Base-by-base conservation (phyloP, 2,113 vertebrate genomes). In the chimpanzee (Pan troglodytes) region DNA sequence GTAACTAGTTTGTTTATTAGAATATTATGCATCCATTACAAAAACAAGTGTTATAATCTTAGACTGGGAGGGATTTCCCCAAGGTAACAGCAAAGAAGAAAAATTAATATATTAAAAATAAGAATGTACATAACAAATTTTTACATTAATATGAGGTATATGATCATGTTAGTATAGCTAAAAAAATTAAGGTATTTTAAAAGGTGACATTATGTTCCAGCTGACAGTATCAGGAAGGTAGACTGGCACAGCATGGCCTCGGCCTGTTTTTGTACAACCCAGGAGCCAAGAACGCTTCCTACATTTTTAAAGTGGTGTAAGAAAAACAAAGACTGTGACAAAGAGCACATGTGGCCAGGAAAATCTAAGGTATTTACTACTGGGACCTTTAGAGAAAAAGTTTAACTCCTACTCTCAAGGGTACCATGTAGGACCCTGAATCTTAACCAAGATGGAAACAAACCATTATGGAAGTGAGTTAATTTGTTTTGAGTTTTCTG, bases 81-180 rank as follows among this genome's bases (percentile, higher is more conserved):
- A 87, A 78, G 16, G 22, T 68, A 93, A 55, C 22, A 68, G 6
- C 78, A 30, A 79, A 40, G 25, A 59, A 84, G 25, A 86, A 85
- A 90, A 85, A 95, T 40, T 48, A 79, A 13, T 72, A 45, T 59
- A 50, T 91, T 95, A 72, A 91, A 90, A 85, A 50, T 73, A 73
- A 83, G 50, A 92, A 59, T 48, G 5, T 14, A 82, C 6, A 72
- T 57, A 45, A 81, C 61, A 72, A 45, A 72, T n/a, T 57, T 52
- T 55, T 82, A 40, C 30, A 70, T 72, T 43, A 82, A 17, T 43
- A 81, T 72, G 70, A 87, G 30, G 4, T 72, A 82, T 57, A 70
- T 23, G 38, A 73, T 32, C 40, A 72, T 61, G 35, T 48, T 30
- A 50, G 25, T 73, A 72, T 25, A 81, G 32, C 32, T 30, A 48